Conservation (phyloP, 2,797 vertebrate genomes). For the Scyliorhinus canicula region DNA sequence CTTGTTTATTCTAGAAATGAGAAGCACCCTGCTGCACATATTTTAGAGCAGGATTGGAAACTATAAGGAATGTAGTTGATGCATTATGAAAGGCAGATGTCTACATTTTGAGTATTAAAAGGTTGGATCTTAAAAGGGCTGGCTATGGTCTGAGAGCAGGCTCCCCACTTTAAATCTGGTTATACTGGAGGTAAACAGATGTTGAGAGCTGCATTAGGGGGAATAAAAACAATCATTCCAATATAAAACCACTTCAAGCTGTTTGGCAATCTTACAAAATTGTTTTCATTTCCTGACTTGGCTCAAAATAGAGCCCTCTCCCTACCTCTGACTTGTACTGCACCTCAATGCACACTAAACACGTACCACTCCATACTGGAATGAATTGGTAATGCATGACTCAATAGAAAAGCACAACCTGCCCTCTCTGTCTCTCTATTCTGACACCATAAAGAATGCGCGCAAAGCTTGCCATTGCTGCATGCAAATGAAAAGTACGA, state of each 20-base stretch:
- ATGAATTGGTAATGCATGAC: neutral
- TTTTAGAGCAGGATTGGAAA: neutral
- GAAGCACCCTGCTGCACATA: neutral
- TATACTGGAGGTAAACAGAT: neutral
- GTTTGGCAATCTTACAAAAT: neutral
- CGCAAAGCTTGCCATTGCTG: neutral
- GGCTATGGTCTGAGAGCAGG: neutral
- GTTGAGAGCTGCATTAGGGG: neutral
- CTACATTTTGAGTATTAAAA: neutral
- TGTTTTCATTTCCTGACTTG: conserved; percentile 27
- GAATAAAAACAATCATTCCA: neutral
- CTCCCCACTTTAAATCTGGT: neutral
- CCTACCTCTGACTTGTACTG: neutral
- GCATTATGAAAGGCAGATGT: neutral
- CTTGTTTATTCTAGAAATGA: neutral
- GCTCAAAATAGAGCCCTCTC: neutral
- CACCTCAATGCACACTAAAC: neutral
- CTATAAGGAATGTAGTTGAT: neutral
- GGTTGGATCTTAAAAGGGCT: neutral
- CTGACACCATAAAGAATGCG: no score
- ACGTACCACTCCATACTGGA: neutral
- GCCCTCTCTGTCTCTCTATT: neutral
- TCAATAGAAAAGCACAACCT: neutral
- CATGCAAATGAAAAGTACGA: neutral
- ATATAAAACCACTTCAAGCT: conserved; percentile 20